phyloP scores from a whole-genome alignment of 2,888 invertebrate species.

The Choristoneura rosaceana region DNA sequence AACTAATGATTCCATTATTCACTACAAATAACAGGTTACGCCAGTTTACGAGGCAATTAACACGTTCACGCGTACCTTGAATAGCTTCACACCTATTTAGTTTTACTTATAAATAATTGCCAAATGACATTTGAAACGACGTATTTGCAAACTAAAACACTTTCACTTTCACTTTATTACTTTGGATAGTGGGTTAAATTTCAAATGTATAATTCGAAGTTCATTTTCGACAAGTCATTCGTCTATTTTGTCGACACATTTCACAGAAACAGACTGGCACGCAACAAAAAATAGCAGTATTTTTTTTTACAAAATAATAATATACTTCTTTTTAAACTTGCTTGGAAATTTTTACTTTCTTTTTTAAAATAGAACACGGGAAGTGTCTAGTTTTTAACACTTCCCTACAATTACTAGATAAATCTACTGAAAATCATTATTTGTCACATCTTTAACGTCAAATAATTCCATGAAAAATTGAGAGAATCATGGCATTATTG shows the following conservation, averaged over 20 bases:
- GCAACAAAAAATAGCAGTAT: neutral
- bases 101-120: constrained; percentile 3
- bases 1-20: constrained; percentile 2
- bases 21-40: neutral
- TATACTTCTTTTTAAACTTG: too few relatives aligned
- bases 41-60: constrained; percentile 1
- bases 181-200: neutral
- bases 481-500: too few relatives aligned
- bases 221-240: neutral
- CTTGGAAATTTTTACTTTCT: too few relatives aligned
- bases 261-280: neutral
- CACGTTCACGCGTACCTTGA: neutral
- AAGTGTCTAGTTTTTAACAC: too few relatives aligned
- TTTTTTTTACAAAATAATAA: neutral
- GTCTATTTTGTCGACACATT: neutral
- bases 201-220: neutral
- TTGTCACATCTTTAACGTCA: too few relatives aligned
- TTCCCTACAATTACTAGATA: too few relatives aligned
- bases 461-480: too few relatives aligned
- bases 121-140: neutral
- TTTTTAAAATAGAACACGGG: too few relatives aligned
- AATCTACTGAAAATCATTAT: too few relatives aligned
- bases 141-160: neutral
- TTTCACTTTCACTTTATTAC: neutral
- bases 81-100: neutral